A percentile compares a stretch with the other conserved stretches of the same genome.
phyloP scores from a whole-genome alignment of 2,113 vertebrate species.

The Symphodus melops region DNA sequence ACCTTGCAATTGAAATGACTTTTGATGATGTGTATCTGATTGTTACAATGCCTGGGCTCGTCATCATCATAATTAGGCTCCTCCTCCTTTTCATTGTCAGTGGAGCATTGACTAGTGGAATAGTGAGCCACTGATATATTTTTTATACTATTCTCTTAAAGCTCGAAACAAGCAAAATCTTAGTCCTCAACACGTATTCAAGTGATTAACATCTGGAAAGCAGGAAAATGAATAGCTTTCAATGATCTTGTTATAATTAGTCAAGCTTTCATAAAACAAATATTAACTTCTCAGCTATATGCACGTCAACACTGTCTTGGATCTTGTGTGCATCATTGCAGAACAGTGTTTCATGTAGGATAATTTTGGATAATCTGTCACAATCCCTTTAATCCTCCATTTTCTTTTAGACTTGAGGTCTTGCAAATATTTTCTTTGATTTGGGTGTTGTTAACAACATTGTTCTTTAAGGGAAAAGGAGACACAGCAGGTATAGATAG shows the following conservation, averaged over 20 bases:
- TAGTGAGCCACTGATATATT: background rate
- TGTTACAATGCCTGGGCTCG: background rate
- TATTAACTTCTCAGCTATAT: background rate
- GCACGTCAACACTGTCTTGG: background rate
- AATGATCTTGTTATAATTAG: conserved; percentile 19
- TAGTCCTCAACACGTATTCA: background rate
- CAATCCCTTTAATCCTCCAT: background rate
- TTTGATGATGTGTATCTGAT: conserved; percentile 1
- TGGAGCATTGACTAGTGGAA: background rate
- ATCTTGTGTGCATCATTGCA: background rate
- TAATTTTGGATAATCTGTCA: background rate
- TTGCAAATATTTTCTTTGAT: background rate
- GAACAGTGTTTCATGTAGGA: background rate
- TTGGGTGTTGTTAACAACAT: background rate
- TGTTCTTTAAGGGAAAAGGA: background rate
- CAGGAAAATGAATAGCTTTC: background rate
- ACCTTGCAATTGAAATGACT: background rate
- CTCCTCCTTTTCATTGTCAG: conserved; percentile 3
- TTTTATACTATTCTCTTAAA: background rate
- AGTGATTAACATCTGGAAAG: background rate
- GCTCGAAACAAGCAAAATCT: background rate
- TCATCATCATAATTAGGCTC: conserved; percentile 15
- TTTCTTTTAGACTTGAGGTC: too few relatives aligned
- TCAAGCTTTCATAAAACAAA: background rate
- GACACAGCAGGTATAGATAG: background rate